These are phyloP conservation scores for Phortica variegata DNA, from an alignment of 1,140 invertebrate species.

Conservation along the genomic window DNA sequence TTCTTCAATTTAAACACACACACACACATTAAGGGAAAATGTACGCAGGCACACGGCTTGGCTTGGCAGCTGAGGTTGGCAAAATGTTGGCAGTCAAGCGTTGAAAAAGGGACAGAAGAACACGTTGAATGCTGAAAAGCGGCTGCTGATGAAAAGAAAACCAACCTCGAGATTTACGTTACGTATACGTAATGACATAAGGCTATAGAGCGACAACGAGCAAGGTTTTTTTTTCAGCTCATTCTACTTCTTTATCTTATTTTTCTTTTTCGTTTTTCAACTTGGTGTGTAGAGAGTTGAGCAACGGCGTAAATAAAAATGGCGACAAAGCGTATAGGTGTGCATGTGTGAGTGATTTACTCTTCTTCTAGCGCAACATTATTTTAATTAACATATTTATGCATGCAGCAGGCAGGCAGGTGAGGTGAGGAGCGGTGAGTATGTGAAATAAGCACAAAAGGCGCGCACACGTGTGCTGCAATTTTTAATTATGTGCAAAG, in stretches of 20 bases:
- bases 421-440: too few species aligned
- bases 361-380: constrained; percentile 39
- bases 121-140: not conserved
- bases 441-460: too few species aligned
- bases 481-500: constrained; percentile 54
- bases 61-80: too few species aligned
- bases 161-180: constrained; percentile 9
- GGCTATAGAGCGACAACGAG: not conserved
- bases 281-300: constrained; percentile 40
- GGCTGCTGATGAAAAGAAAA: constrained; percentile 3
- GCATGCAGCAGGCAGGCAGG: constrained; percentile 8
- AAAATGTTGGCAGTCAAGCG: too few species aligned
- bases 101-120: too few species aligned
- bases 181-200: constrained; percentile 49
- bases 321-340: constrained; percentile 47
- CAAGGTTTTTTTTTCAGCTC: too few species aligned
- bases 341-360: too few species aligned
- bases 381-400: constrained; percentile 55
- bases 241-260: too few species aligned
- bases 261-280: too few species aligned
- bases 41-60: too few species aligned
- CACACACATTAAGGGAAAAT: not conserved
- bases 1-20: not conserved
- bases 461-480: constrained; percentile 28
- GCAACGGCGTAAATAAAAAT: constrained; percentile 48